Base-by-base conservation (phyloP, 2,888 invertebrate genomes). In the Ochlodes sylvanus region DNA sequence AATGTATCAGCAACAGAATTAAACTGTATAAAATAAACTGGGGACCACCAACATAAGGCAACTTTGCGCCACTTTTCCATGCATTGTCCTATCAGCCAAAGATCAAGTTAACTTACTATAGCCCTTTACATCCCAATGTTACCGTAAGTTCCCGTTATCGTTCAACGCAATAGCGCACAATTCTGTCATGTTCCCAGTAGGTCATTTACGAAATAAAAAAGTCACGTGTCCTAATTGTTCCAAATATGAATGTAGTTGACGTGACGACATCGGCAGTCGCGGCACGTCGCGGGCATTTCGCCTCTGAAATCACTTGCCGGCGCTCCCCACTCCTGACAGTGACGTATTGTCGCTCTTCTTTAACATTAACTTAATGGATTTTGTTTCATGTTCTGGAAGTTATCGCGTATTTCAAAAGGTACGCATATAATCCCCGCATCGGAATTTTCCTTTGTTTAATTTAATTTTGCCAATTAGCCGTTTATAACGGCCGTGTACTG, bases 351-450 rank as follows among this genome's bases (percentile, higher is more conserved):
- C 83, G 80, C 88, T 87, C 88, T 87, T 89, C 89, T 90, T 90
- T 86, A 86, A 90, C 90, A 88, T 90, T 91, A 87, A 87, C 86
- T 84, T 89, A 90, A 92, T 90, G 89, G 89, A 90, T 90, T 90
- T 87, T 87, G 87, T 87, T 90, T 86, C 86, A 89, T 89, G 87
- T 87, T 81, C 81, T 83, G 84, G 81, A 89, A 90, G 81, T 87
- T 87, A 87, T 85, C 81, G 80, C 79, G 86, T 88, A 87, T 87
- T 87, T 88, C 86, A 87, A 55, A 58, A 58, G 58, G 34, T 63
- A 60, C 50, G 61, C 54, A 56, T 52, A 32, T 50, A 65, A 57
- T 62, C 19, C 60, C 17, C 32, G 21, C 7, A 42, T 44, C 15
- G 34, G 56, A 56, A 65, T 55, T 64, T 70, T 70, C 69, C 63